Evolutionary conservation across 2,113 vertebrate species (phyloP), one percentile per base, ranked within the genome.

Genomic region (Gobius niger): DNA sequence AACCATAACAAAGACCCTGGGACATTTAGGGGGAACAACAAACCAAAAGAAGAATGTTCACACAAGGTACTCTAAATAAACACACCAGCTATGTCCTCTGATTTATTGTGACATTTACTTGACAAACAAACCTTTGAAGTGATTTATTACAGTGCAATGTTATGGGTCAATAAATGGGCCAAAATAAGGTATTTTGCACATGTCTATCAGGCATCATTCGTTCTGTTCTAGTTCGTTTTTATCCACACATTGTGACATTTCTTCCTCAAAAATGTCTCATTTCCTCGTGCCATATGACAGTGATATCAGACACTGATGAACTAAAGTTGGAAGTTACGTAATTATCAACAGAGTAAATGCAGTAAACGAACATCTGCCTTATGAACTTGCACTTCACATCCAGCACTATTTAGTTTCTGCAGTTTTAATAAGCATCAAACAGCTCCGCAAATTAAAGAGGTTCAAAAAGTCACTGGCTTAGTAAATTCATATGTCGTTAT

Each of bases 111-210:
- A 52, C 50, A 16, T 16, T 52, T 61, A 66, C 44, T 57, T 60
- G n/a, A 7, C 63, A 56, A 75, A 72, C 14, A 14, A 13, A 41
- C 11, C 34, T 19, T 77, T 63, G 64, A 42, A 65, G 60, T 42
- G 72, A 82, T 88, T 79, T 77, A 77, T 63, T 74, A 66, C 19
- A 3, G 15, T 34, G n/a, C 75, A 54, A 66, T 52, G 15, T 53
- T 71, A 52, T 59, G 53, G 11, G 54, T 75, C 68, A 75, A 44
- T 63, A 46, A 81, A 85, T 47, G 69, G 19, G 72, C 41, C 72
- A 61, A 72, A 65, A n/a, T 65, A 53, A 24, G 65, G 59, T 70
- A 54, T 42, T 67, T 72, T 70, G 13, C 49, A 10, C 41, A 59
- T 53, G 53, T 68, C 10, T 34, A 40, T 70, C 44, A 47, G 2